A percentile compares a stretch with the other conserved stretches of the same genome.
These are phyloP conservation scores for Cydia pomonella DNA, from an alignment of 1,140 invertebrate genomes.

Conservation along the genomic window DNA sequence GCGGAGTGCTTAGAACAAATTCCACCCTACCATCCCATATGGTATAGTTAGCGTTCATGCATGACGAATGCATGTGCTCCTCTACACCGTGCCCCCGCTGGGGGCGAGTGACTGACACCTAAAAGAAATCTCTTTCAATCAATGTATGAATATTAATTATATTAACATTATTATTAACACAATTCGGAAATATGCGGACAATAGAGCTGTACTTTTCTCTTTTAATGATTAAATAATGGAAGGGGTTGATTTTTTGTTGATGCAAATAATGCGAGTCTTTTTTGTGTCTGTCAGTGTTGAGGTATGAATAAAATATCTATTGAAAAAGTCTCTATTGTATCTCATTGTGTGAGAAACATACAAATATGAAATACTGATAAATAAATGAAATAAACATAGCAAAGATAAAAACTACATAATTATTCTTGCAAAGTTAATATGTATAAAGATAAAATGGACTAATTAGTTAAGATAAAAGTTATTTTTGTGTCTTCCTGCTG, in stretches of 20 bases:
- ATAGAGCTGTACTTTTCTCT: constrained; percentile 26
- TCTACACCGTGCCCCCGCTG: constrained; percentile 21
- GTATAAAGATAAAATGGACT: no score
- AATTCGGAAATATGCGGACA: constrained; percentile 62
- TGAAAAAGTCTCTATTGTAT: constrained; percentile 12
- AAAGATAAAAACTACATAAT: not conserved
- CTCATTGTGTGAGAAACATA: not conserved
- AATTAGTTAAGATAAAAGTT: no score
- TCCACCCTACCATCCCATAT: constrained; percentile 11
- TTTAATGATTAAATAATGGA: constrained; percentile 28
- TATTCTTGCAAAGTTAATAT: no score
- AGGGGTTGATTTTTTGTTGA: constrained; percentile 22
- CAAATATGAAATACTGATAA: not conserved
- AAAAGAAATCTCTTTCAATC: constrained; percentile 67
- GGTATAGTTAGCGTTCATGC: constrained; percentile 6
- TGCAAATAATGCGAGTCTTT: constrained; percentile 26
- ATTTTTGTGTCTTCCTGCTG: no score
- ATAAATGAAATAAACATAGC: not conserved
- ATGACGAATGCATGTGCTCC: constrained; percentile 17
- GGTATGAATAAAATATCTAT: constrained; percentile 24
- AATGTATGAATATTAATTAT: constrained; percentile 71
- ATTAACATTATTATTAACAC: constrained; percentile 46
- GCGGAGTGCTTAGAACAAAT: not conserved
- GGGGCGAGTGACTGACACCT: constrained; percentile 64
- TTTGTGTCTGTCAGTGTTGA: constrained; percentile 20